Conservation (phyloP, 2,797 vertebrate genomes). For the Microcaecilia unicolor region DNA sequence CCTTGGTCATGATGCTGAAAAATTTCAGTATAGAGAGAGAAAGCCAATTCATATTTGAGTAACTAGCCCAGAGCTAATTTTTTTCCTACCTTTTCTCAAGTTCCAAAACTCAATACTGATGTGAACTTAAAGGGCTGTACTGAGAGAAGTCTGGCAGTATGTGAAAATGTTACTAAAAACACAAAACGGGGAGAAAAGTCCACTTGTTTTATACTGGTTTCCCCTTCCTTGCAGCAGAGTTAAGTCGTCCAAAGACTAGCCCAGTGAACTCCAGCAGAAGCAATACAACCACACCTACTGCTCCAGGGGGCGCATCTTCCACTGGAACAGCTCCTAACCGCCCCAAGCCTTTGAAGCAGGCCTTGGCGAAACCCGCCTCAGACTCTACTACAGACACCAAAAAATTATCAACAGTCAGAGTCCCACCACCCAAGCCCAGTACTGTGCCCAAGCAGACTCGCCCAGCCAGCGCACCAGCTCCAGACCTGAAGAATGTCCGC, state of each 20-base stretch:
- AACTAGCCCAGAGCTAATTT: no score
- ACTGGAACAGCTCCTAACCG: conserved; percentile 2
- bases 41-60: no score
- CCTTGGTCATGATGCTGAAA: no score
- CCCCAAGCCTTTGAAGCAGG: conserved; percentile 26
- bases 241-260: conserved; percentile 53
- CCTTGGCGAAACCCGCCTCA: conserved; percentile 40
- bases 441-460: conserved; percentile 24
- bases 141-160: no score
- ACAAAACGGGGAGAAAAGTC: no score
- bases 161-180: no score
- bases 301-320: conserved; percentile 16
- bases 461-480: conserved; percentile 31
- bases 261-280: conserved; percentile 36
- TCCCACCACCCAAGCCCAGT: conserved; percentile 23
- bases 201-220: no score
- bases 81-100: neutral
- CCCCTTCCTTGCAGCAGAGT: no score
- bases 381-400: conserved; percentile 32
- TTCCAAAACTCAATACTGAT: no score
- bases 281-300: conserved; percentile 26
- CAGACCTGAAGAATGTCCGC: conserved; percentile 67
- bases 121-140: no score
- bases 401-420: neutral
- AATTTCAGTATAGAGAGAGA: no score